phyloP scores from a whole-genome alignment of 1,140 invertebrate genomes.

The Drosophila setifemur region DNA sequence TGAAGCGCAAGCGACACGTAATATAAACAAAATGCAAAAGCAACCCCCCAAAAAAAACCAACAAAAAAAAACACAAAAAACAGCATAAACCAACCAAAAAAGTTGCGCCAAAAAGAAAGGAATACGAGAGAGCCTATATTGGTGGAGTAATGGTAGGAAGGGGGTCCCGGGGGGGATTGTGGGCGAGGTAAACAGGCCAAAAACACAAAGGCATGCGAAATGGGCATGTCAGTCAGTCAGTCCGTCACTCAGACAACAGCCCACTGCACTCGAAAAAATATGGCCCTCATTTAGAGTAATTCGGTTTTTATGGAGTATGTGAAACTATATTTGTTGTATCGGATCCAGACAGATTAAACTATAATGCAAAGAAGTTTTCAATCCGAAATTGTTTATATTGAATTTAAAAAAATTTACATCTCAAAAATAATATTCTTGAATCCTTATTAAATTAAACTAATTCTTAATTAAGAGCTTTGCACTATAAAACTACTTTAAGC shows the following conservation, averaged over 20 bases:
- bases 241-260: conserved; percentile 47
- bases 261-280: conserved; percentile 10
- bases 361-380: too few relatives aligned
- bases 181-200: conserved; percentile 49
- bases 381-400: too few relatives aligned
- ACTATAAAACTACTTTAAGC: too few relatives aligned
- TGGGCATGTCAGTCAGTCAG: conserved; percentile 64
- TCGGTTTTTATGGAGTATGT: too few relatives aligned
- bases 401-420: too few relatives aligned
- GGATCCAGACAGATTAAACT: too few relatives aligned
- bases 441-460: too few relatives aligned
- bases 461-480: too few relatives aligned
- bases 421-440: too few relatives aligned
- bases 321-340: too few relatives aligned
- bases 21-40: conserved; percentile 76
- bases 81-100: conserved; percentile 1
- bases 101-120: conserved; percentile 55
- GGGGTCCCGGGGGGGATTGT: neutral
- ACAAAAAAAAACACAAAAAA: conserved; percentile 15
- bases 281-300: too few relatives aligned
- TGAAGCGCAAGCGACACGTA: conserved; percentile 61
- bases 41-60: conserved; percentile 7
- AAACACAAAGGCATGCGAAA: conserved; percentile 63
- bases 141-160: neutral
- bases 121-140: conserved; percentile 30